Evolutionary conservation across 1,140 invertebrate genomes (phyloP).

Genomic region (Drosophila navojoa): DNA sequence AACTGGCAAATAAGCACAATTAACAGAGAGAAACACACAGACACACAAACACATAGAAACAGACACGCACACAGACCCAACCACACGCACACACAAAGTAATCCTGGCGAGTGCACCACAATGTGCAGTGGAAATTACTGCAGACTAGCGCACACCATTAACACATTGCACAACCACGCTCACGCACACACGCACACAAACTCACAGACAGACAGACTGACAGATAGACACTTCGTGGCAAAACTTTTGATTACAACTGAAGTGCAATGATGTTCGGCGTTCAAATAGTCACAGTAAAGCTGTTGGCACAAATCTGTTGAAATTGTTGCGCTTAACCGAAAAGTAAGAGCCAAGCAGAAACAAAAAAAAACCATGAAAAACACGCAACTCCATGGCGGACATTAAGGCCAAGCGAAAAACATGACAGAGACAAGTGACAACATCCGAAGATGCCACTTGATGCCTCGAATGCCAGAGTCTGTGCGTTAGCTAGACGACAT

Average conservation of each 20-base stretch:
- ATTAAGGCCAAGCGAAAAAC: constrained; percentile 43
- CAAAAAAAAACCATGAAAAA: not conserved
- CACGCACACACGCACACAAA: constrained; percentile 9
- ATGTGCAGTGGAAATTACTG: constrained; percentile 38
- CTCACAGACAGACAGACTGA: constrained; percentile 1
- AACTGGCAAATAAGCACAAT: constrained; percentile 37
- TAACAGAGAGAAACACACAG: constrained; percentile 25
- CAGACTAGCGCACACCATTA: constrained; percentile 35
- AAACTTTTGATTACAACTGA: constrained; percentile 29
- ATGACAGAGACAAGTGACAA: constrained; percentile 43
- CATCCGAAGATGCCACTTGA: constrained; percentile 35
- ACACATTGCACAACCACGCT: not conserved
- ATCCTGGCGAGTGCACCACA: constrained; percentile 42
- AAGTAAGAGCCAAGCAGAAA: not conserved
- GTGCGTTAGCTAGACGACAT: constrained; percentile 10
- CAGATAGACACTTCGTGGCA: not conserved
- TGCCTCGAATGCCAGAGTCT: constrained; percentile 6
- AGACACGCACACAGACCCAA: not conserved
- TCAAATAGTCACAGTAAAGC: constrained; percentile 10
- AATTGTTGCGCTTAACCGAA: constrained; percentile 29
- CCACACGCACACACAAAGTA: constrained; percentile 13
- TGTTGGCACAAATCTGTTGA: constrained; percentile 34
- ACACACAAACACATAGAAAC: not conserved
- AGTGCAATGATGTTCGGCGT: constrained; percentile 32
- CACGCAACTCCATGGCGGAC: constrained; percentile 12